These are phyloP conservation scores for Amphipyra berbera DNA, from an alignment of 2,888 invertebrate species.

Conservation along the genomic window DNA sequence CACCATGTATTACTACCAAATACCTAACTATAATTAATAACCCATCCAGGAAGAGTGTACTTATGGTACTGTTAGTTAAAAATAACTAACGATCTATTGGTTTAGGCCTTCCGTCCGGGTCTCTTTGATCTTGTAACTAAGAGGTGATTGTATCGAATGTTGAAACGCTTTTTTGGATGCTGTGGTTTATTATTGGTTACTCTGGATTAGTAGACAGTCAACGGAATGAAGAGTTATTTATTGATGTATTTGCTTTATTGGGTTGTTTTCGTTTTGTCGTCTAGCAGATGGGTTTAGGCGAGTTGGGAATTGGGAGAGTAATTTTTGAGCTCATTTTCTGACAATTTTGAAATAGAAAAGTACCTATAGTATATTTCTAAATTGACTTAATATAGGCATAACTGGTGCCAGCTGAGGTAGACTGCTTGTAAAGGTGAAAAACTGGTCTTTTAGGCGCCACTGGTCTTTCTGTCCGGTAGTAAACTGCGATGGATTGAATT, in stretches of 20 bases:
- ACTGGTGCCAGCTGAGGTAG: no score
- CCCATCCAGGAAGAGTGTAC: conserved; percentile 59
- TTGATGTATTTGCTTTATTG: conserved; percentile 14
- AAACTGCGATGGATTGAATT: no score
- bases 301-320: not conserved
- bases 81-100: conserved; percentile 60
- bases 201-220: not conserved
- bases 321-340: no score
- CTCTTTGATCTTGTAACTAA: conserved; percentile 55
- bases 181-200: conserved; percentile 9
- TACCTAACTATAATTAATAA: conserved; percentile 48
- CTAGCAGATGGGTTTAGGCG: not conserved
- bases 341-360: no score
- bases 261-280: not conserved
- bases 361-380: no score
- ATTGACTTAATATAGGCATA: no score
- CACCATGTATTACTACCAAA: conserved; percentile 15
- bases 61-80: conserved; percentile 55
- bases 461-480: no score
- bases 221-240: conserved; percentile 20
- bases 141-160: conserved; percentile 26
- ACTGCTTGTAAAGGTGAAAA: no score
- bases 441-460: no score
- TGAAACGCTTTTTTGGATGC: conserved; percentile 13
- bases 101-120: conserved; percentile 51